These are phyloP conservation scores for Eulemur rufifrons DNA, from an alignment of 2,113 vertebrate genomes.

Conservation along the genomic window DNA sequence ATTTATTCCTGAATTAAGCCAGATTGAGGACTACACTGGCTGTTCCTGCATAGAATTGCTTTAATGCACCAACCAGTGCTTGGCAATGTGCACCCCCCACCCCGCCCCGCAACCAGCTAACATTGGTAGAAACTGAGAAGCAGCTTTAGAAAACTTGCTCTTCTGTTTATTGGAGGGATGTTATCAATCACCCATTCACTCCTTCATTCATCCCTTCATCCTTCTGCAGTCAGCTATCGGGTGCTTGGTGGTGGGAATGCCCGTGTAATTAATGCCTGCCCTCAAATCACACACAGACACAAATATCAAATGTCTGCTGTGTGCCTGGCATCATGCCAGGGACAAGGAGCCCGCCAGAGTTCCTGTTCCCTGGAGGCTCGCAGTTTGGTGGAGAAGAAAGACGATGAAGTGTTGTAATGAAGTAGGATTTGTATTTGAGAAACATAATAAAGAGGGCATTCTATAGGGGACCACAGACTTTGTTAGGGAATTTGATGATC, in stretches of 20 bases:
- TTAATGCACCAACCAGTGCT: not conserved
- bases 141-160: not conserved
- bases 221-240: not conserved
- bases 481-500: not conserved
- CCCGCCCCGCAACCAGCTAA: not conserved
- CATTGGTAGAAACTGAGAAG: not conserved
- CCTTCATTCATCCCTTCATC: not conserved
- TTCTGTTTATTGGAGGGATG: not conserved
- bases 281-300: not conserved
- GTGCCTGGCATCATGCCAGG: too few relatives aligned
- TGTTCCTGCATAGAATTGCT: not conserved
- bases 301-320: accelerated
- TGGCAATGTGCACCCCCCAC: too few relatives aligned
- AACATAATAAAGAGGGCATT: not conserved
- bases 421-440: not conserved
- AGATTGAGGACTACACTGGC: too few relatives aligned
- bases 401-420: not conserved
- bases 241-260: not conserved
- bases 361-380: not conserved
- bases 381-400: not conserved
- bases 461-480: not conserved
- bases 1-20: not conserved
- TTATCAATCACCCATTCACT: not conserved
- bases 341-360: not conserved
- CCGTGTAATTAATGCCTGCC: too few relatives aligned